Evolutionary conservation across 2,113 vertebrate species (phyloP), one percentile per base, ranked within the genome.

Genomic region (Lethenteron reissneri): DNA sequence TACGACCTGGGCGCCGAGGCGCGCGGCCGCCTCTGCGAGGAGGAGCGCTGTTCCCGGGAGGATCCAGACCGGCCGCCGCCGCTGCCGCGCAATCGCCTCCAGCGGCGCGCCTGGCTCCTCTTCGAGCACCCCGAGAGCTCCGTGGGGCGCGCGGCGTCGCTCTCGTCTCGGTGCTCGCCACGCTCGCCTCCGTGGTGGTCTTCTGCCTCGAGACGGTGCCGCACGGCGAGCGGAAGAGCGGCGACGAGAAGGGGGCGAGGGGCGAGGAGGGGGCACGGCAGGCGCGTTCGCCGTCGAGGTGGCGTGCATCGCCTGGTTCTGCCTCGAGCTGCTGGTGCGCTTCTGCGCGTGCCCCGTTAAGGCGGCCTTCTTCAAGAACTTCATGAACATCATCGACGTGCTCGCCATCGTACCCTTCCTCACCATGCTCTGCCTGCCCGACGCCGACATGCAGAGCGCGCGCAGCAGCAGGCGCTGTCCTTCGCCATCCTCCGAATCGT

Each of bases 141-240:
- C 11, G 21, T 68, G 64, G n/a, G n/a, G 64, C 64, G 11, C n/a
- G 21, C n/a, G n/a, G 9, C 9, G 21, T 68, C 64, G 21, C 64
- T 1, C n/a, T 68, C 9, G 9, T 68, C 64, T 68, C 64, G 21
- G n/a, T 68, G 64, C n/a, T 21, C 9, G 21, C 25, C 9, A 68
- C 25, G n/a, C 25, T 68, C n/a, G 11, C 25, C 9, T 68, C 64
- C 8, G 25, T 68, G n/a, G 64, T 21, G 2, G 64, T 21, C n/a
- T 68, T 17, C 25, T 68, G 64, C 25, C n/a, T 21, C 64, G 64
- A 68, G 25, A 68, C 64, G 64, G 64, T 68, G n/a, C 64, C 64
- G 64, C 9, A 68, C 64, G 41, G 41, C 41, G 41, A 41, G 41
- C 41, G 41, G 41, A 41, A 41, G 41, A 41, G 41, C 41, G 41